Evolutionary conservation across 2,888 invertebrate species (phyloP), one percentile per base, ranked within the genome.

Genomic region (Nesidiocoris tenuis): DNA sequence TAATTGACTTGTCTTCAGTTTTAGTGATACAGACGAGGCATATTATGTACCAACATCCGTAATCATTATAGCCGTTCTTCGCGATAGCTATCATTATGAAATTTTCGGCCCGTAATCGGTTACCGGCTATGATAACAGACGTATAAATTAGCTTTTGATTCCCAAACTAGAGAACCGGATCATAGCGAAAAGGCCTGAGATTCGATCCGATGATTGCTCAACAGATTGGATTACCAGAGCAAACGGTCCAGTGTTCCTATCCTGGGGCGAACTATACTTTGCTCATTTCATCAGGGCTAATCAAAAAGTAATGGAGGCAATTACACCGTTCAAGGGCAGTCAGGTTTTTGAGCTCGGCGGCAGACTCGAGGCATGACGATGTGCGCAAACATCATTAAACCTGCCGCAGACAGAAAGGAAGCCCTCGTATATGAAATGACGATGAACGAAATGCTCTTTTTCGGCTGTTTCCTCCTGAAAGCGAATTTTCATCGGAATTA

Each of bases 241-340:
- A 39, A 39, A 39, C 39, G 3, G 39, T 39, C 39, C 12, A n/a
- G 39, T 39, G 39, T 39, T 39, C 12, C 39, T 39, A 61, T n/a
- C 61, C 61, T 21, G 1, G 22, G 63, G 22, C 16, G 23, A 63
- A 21, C 63, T 12, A 63, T 63, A 63, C 63, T 63, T 21, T 63
- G 12, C 61, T 61, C 23, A 22, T 63, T 63, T 63, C 63, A 63
- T 63, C 63, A 21, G 22, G 63, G 23, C 63, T 19, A 63, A 63
- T 63, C 63, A 63, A 63, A 19, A 22, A 22, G 63, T 19, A 22
- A 22, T 16, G 19, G 23, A 23, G 63, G 22, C 21, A 63, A 23
- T 63, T 22, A 21, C 23, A 9, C 7, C 1, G 16, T 23, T 22
- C 63, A 63, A 63, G 63, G 63, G 63, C 22, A n/a, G 23, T 22